phyloP scores from a whole-genome alignment of 1,140 invertebrate genomes.

The Apis dorsata region DNA sequence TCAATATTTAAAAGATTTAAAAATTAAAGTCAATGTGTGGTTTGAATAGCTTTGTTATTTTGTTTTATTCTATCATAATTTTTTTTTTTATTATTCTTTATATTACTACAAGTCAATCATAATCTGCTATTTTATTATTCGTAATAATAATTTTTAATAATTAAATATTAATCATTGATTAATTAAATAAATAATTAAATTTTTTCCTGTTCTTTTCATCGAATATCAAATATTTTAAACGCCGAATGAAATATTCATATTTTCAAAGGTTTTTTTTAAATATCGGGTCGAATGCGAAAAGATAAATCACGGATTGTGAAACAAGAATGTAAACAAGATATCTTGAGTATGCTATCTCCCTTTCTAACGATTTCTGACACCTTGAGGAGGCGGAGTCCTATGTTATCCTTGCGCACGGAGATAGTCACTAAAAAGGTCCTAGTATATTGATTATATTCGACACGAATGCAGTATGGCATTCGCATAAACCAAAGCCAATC shows the following conservation, averaged over 20 bases:
- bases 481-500: not conserved
- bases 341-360: not conserved
- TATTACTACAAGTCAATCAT: too few species aligned
- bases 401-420: constrained; percentile 41
- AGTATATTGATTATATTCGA: constrained; percentile 42
- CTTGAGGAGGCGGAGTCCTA: constrained; percentile 4
- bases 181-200: too few species aligned
- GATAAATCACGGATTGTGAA: not conserved
- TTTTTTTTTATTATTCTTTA: too few species aligned
- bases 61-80: too few species aligned
- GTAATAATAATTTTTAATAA: too few species aligned
- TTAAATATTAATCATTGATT: too few species aligned
- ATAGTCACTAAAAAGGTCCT: constrained; percentile 6
- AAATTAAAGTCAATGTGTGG: too few species aligned
- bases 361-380: constrained; percentile 2
- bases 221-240: too few species aligned
- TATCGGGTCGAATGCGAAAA: not conserved
- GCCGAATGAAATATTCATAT: not conserved
- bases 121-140: too few species aligned
- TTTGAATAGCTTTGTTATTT: too few species aligned
- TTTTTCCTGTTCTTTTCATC: too few species aligned
- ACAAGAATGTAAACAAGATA: not conserved
- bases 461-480: not conserved
- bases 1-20: too few species aligned
- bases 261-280: not conserved